Evolutionary conservation across 2,797 vertebrate species (phyloP).

Genomic region (Zalophus californianus): DNA sequence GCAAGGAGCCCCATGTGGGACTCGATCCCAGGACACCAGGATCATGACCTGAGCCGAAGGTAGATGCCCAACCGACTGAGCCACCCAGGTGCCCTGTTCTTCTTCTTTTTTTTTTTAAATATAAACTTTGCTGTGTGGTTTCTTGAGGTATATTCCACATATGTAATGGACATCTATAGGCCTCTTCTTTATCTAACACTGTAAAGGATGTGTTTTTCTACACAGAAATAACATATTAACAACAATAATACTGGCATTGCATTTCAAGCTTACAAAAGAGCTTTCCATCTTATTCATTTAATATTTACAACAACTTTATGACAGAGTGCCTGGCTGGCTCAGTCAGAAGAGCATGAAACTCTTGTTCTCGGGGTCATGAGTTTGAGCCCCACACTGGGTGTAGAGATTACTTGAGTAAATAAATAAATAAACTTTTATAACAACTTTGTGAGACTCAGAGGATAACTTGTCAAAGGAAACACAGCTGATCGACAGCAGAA

Average conservation of each 20-base stretch:
- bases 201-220: background rate
- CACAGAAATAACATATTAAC: conserved; percentile 2
- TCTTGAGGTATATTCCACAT: conserved; percentile 3
- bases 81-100: no score
- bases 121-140: background rate
- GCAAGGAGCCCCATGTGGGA: no score
- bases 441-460: conserved; percentile 13
- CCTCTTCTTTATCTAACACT: background rate
- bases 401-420: background rate
- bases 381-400: background rate
- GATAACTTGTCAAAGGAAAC: conserved; percentile 35
- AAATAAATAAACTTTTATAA: background rate
- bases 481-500: conserved; percentile 38
- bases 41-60: no score
- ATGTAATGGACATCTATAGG: conserved; percentile 9
- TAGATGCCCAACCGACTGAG: no score
- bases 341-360: background rate
- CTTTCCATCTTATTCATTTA: conserved; percentile 38
- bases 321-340: background rate
- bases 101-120: background rate
- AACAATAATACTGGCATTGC: background rate
- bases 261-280: conserved; percentile 34
- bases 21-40: no score
- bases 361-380: background rate
- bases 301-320: conserved; percentile 59